Percentiles rank a stretch among this genome's conserved stretches.
These are phyloP conservation scores for Halisarca cf. caerulea DNA, from an alignment of 37 sponge, comb jelly and placozoan species.

Conservation along the genomic window DNA sequence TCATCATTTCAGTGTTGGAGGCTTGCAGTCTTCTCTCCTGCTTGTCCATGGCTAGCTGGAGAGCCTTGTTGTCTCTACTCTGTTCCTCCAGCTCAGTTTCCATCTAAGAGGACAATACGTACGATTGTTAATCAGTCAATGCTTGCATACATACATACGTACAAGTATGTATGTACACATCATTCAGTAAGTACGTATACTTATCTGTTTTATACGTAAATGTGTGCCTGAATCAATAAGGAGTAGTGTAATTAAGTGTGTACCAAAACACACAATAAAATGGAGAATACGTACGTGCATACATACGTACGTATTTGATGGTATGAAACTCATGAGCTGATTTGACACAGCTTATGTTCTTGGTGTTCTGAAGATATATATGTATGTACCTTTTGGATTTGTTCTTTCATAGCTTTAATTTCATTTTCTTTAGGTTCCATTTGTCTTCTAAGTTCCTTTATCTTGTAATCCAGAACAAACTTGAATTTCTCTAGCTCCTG, in stretches of 20 bases:
- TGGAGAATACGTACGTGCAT: neutral
- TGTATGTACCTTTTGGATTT: slow-evolving; percentile 81
- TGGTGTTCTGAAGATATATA: neutral
- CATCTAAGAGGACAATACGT: slow-evolving; percentile 60
- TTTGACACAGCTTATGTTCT: too few species aligned
- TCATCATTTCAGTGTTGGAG: slow-evolving; percentile 81
- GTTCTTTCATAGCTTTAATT: slow-evolving; percentile 94
- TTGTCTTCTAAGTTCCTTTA: slow-evolving; percentile 94
- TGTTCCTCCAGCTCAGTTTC: slow-evolving; percentile 85
- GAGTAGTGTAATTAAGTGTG: too few species aligned
- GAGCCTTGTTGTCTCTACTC: slow-evolving; percentile 75
- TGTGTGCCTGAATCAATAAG: too few species aligned
- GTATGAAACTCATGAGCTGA: too few species aligned
- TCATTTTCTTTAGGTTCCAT: slow-evolving; percentile 96
- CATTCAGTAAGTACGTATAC: neutral
- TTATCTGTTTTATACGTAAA: too few species aligned
- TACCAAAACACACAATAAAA: too few species aligned
- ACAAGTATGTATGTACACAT: neutral
- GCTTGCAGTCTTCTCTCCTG: slow-evolving; percentile 83
- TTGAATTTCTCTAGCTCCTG: slow-evolving; percentile 99
- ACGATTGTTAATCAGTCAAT: neutral
- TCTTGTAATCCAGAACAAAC: slow-evolving; percentile 99
- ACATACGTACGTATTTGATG: neutral
- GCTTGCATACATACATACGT: slow-evolving; percentile 12
- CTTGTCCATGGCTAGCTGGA: slow-evolving; percentile 71